Percentiles rank a stretch among this genome's conserved stretches.
These are phyloP conservation scores for Pan troglodytes DNA, from an alignment of 2,113 vertebrate species.

Conservation along the genomic window NHGRI_mPanTro3-v2.1_pri NC_072402.2:151382501-151383000, in stretches of 20 bases:
- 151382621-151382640: background rate
- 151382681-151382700: conserved; percentile 99
- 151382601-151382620: background rate
- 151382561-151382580: background rate
- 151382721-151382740: conserved; percentile 95
- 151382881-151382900: conserved; percentile 92
- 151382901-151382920: background rate
- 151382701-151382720: conserved; percentile 97
- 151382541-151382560: background rate
- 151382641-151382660: background rate
- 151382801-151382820: conserved; percentile 95
- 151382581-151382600: background rate
- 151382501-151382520: background rate
- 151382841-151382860: conserved; percentile 97
- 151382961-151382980: background rate
- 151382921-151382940: background rate
- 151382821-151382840: conserved; percentile 96
- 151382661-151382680: conserved; percentile 74
- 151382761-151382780: conserved; percentile 97
- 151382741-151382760: conserved; percentile 97
- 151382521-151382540: background rate
- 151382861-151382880: conserved; percentile 98
- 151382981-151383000: background rate
- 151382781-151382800: conserved; percentile 97
- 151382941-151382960: background rate